Percentiles rank a stretch among this genome's conserved stretches.
phyloP scores from a whole-genome alignment of 2,888 invertebrate species.

The Deilephila porcellus region DNA sequence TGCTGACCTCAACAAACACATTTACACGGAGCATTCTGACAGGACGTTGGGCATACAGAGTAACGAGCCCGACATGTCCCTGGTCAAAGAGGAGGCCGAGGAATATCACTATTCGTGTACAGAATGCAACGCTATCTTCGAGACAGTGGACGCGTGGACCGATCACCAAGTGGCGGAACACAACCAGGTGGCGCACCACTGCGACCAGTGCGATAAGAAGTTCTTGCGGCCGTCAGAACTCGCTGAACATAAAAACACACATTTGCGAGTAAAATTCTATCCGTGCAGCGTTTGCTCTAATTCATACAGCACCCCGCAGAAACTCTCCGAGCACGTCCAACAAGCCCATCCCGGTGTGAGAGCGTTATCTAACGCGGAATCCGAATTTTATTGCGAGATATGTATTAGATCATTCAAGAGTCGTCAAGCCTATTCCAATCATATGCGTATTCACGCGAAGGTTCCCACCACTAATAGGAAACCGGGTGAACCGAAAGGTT shows the following conservation, averaged over 20 bases:
- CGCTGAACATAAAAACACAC: constrained; percentile 87
- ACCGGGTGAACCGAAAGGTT: constrained; percentile 70
- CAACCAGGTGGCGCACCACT: constrained; percentile 81
- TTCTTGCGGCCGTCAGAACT: constrained; percentile 86
- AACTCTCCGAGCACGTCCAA: constrained; percentile 83
- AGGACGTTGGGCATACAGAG: constrained; percentile 62
- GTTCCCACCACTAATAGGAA: constrained; percentile 80
- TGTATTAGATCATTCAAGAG: constrained; percentile 86
- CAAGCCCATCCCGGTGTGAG: constrained; percentile 76
- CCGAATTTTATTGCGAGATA: constrained; percentile 82
- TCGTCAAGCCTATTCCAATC: constrained; percentile 82
- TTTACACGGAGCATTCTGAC: constrained; percentile 84
- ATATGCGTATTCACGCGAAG: constrained; percentile 82
- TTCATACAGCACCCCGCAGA: constrained; percentile 86
- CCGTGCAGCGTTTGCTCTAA: constrained; percentile 85
- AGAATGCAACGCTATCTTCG: constrained; percentile 85
- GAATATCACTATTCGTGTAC: constrained; percentile 85
- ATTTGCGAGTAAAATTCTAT: constrained; percentile 87
- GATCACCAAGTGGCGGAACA: constrained; percentile 84
- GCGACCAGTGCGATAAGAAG: constrained; percentile 86
- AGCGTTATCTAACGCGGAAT: constrained; percentile 54
- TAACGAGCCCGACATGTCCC: constrained; percentile 71
- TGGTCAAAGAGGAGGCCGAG: constrained; percentile 80
- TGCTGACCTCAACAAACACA: constrained; percentile 84
- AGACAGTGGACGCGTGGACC: constrained; percentile 84